Evolutionary conservation across 2,113 vertebrate genomes (phyloP), one percentile per base, ranked within the genome.

Genomic region (Melospiza melodia): DNA sequence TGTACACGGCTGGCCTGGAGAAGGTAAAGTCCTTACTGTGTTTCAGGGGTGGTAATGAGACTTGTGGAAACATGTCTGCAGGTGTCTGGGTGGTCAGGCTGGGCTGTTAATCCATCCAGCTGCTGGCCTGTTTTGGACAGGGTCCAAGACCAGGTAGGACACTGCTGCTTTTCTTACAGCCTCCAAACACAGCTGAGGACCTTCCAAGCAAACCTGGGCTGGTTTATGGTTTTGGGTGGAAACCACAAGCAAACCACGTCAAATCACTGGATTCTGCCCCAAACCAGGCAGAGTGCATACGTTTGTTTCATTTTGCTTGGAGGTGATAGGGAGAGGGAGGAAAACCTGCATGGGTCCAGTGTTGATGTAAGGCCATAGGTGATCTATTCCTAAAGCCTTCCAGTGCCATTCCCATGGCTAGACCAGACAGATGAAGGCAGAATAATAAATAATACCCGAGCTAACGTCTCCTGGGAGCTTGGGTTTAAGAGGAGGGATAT

Each of bases 141-240:
- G 17, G 25, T 51, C 84, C 80, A 91, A 82, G 79, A 82, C 77
- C 90, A 96, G 79, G 89, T 93, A 94, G 81, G 90, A 95, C 78
- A 84, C 68, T 91, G 54, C 66, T 95, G 87, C 84, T 91, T 96
- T 97, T 94, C 91, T 87, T 96, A 71, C 52, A 4, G 10, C 89
- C 59, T 92, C 84, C 81, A 90, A 90, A 91, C 58, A 72, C 73
- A 90, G 87, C 85, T 92, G 87, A 90, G 82, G 49, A 82, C 78
- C 79, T 94, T 95, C 58, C 81, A 85, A 77, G 79, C 66, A 68
- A 87, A 74, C 54, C 72, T 72, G 80, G 80, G n/a, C 57, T 71
- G 52, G 67, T 86, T 94, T 94, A 83, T 92, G 93, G 95, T 31
- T 96, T 95, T 83, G 43, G 27, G 52, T 88, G 48, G 72, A 95